A percentile compares a stretch with the other conserved stretches of the same genome.
Conservation (phyloP, 2,888 invertebrate genomes). For the Corbicula japonica region DNA sequence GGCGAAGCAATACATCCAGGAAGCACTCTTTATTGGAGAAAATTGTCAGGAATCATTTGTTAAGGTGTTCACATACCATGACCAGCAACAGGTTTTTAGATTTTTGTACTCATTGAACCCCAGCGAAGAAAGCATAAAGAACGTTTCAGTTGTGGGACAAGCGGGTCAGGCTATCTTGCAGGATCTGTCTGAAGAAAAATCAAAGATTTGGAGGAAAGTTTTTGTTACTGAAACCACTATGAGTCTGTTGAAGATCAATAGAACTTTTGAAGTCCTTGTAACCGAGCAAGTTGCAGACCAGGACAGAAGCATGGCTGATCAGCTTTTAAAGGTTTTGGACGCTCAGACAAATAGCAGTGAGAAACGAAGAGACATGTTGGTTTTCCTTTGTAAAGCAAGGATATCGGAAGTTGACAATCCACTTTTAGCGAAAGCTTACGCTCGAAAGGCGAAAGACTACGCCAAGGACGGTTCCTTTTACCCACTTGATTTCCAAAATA, state of each 20-base stretch:
- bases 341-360: not conserved
- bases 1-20: not conserved
- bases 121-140: conserved; percentile 5
- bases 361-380: conserved; percentile 8
- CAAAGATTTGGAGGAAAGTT: conserved; percentile 20
- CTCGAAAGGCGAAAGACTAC: not conserved
- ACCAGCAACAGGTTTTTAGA: conserved; percentile 12
- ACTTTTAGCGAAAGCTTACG: not conserved
- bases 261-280: conserved; percentile 4
- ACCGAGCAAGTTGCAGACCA: not conserved
- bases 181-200: conserved; percentile 2
- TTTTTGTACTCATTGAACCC: not conserved
- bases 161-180: conserved; percentile 3
- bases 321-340: not conserved
- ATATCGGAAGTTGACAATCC: conserved; percentile 1
- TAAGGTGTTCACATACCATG: conserved; percentile 10
- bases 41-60: conserved; percentile 19
- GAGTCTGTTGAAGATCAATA: conserved; percentile 17
- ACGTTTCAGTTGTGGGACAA: not conserved
- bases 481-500: not conserved
- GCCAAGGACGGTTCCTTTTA: conserved; percentile 11
- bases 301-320: not conserved
- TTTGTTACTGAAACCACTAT: conserved; percentile 7
- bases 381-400: conserved; percentile 8
- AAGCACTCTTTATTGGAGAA: not conserved